phyloP scores from a whole-genome alignment of 2,888 invertebrate species.

The Vannuccia rotundouncinata region DNA sequence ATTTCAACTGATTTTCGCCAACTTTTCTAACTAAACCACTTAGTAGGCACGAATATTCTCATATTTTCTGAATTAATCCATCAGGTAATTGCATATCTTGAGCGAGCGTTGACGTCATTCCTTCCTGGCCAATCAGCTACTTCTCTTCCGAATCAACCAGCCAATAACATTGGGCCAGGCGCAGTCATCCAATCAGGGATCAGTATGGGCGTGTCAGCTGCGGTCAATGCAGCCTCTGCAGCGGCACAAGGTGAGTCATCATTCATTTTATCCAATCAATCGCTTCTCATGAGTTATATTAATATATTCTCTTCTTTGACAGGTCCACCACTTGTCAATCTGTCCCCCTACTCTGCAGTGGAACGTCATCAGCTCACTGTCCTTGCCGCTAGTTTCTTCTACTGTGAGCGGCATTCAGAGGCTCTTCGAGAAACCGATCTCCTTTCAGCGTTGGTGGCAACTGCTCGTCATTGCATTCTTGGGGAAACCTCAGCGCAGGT shows the following conservation, averaged over 20 bases:
- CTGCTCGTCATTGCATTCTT: background rate
- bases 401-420: slow-evolving; percentile 29
- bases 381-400: slow-evolving; percentile 26
- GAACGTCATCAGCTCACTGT: slow-evolving; percentile 13
- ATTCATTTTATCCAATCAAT: too few relatives aligned
- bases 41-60: too few relatives aligned
- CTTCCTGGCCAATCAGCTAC: background rate
- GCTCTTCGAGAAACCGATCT: slow-evolving; percentile 28
- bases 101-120: background rate
- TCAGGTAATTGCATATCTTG: background rate
- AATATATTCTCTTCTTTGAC: background rate
- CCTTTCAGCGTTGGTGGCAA: background rate
- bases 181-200: background rate
- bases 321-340: background rate
- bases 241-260: background rate
- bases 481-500: background rate
- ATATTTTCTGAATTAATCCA: too few relatives aligned
- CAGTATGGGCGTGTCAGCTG: background rate
- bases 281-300: background rate
- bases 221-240: background rate
- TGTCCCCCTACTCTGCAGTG: background rate
- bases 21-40: too few relatives aligned
- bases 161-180: background rate
- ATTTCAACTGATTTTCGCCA: too few relatives aligned
- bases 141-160: background rate